These are phyloP conservation scores for Pagrus major DNA, from an alignment of 2,113 vertebrate species.

Conservation along the genomic window DNA sequence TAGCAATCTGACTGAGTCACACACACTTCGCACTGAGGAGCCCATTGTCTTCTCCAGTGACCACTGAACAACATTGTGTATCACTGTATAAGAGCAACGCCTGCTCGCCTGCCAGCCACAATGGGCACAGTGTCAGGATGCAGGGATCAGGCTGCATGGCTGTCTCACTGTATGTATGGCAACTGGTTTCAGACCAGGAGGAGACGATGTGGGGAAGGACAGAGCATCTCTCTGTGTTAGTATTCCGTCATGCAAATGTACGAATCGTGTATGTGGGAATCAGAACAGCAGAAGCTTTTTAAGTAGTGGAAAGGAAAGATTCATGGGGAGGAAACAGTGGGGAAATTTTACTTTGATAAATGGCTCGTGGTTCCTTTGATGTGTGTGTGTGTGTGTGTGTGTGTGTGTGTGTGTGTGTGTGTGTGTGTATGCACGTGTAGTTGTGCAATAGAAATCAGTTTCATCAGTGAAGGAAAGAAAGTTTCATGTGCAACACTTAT, in stretches of 20 bases:
- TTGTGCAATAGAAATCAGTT: slow-evolving; percentile 51
- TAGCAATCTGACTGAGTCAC: slow-evolving; percentile 73
- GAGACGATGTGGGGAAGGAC: slow-evolving; percentile 43
- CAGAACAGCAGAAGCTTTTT: neutral
- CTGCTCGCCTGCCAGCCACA: slow-evolving; percentile 63
- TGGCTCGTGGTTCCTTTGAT: slow-evolving; percentile 54
- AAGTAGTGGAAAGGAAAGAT: slow-evolving; percentile 21
- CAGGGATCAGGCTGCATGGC: slow-evolving; percentile 51
- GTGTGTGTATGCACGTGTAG: neutral
- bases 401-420: neutral
- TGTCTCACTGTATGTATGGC: slow-evolving; percentile 41
- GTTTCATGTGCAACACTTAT: slow-evolving; percentile 26
- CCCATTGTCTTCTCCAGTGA: slow-evolving; percentile 70
- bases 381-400: slow-evolving; percentile 10
- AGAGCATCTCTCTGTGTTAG: slow-evolving; percentile 38
- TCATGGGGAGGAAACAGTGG: slow-evolving; percentile 29
- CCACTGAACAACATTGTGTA: slow-evolving; percentile 70
- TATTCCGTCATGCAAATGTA: slow-evolving; percentile 49
- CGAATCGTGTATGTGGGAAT: slow-evolving; percentile 17
- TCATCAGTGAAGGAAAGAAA: slow-evolving; percentile 21
- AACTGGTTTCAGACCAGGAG: slow-evolving; percentile 39
- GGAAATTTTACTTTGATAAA: slow-evolving; percentile 57
- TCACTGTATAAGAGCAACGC: slow-evolving; percentile 61
- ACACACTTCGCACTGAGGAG: slow-evolving; percentile 59
- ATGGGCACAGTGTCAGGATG: slow-evolving; percentile 69